Base-by-base conservation (phyloP, 2,888 invertebrate species). In the Xestia rhomboidea region DNA sequence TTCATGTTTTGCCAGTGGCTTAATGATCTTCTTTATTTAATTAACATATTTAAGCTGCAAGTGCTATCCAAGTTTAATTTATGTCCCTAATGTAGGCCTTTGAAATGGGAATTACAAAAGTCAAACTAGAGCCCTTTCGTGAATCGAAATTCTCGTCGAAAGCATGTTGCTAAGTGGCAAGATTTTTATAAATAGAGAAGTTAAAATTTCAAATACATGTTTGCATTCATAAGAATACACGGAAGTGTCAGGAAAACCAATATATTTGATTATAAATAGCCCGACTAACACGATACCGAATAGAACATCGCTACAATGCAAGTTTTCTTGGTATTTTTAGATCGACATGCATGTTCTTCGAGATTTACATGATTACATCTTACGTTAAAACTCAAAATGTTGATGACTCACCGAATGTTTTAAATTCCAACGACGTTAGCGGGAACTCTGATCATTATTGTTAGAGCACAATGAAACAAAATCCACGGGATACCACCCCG, bases 401-500 rank as follows among this genome's bases (percentile, higher is more conserved):
- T 90, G 94, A 94, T 96, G 96, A 96, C 96, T 96, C 96, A 96
- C 96, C 96, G 91, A 95, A 95, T 96, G 92, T 93, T 96, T 96
- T 95, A 96, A 96, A 96, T 96, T 96, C 95, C 95, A 95, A 95
- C 93, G 93, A 94, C 91, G 94, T 93, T 92, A 95, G 95, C 94
- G 95, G 95, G 95, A 95, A 95, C 91, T 92, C 91, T 91, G 92
- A 93, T 92, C 96, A 96, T 96, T 95, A 95, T 94, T 94, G 93
- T 93, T 93, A 91, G 54, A 87, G 87, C 93, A 94, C 93, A 92
- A 91, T 91, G 92, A 94, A 93, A 94, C 92, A 89, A 92, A 94
- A 93, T 94, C 94, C 92, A 93, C 91, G 90, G 95, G 95, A 95
- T 94, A 93, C 94, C 94, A 95, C 94, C 94, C 94, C 90, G 90